A percentile compares a stretch with the other conserved stretches of the same genome.
Conservation (phyloP, 2,113 vertebrate genomes). For the Gnathonemus echidnorhynchus region DNA sequence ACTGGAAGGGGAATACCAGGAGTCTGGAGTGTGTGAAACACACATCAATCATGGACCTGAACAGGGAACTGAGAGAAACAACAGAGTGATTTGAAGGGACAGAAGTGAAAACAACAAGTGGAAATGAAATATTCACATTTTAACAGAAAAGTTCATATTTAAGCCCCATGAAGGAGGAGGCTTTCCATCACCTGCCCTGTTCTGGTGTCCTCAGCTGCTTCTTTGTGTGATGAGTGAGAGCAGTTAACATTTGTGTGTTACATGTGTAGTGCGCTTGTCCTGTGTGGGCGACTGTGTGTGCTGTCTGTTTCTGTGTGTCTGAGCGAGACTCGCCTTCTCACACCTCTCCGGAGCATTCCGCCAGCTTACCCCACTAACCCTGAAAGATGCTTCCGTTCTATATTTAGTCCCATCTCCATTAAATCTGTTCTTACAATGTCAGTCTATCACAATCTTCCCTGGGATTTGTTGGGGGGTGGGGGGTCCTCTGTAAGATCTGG, state of each 20-base stretch:
- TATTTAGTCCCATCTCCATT: conserved; percentile 32
- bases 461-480: neutral
- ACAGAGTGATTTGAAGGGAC: neutral
- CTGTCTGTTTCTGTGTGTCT: neutral
- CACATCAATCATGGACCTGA: neutral
- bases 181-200: neutral
- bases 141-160: neutral
- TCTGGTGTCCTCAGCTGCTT: neutral
- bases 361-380: conserved; percentile 30
- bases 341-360: conserved; percentile 24
- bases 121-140: neutral
- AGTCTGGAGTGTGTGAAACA: neutral
- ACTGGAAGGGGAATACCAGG: neutral
- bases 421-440: conserved; percentile 31
- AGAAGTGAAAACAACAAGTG: neutral
- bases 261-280: neutral
- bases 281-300: neutral
- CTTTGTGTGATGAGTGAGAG: neutral
- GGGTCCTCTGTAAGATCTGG: conserved; percentile 23
- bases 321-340: neutral
- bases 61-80: neutral
- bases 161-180: neutral
- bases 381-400: conserved; percentile 29
- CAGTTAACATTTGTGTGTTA: neutral
- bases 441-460: conserved; percentile 10